These are phyloP conservation scores for Nemopilema nomurai DNA, from an alignment of 30 jellyfish, hydroid and myxozoan species.

Conservation along the genomic window DNA sequence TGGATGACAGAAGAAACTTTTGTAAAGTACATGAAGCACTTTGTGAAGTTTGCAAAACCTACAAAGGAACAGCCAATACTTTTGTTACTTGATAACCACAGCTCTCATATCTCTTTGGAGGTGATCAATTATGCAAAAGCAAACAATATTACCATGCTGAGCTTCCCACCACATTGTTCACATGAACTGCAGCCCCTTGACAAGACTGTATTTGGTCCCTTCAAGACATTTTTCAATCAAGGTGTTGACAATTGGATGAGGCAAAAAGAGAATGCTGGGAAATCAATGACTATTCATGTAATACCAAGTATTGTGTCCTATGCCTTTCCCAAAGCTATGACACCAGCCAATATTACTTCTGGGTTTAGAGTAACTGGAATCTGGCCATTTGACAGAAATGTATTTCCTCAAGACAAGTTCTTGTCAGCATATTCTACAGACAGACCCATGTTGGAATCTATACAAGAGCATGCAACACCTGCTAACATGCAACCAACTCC, in stretches of 20 bases:
- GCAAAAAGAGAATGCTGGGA: slow-evolving; percentile 55
- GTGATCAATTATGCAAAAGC: slow-evolving; percentile 54
- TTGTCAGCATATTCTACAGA: slow-evolving; percentile 46
- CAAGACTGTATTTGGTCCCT: slow-evolving; percentile 69
- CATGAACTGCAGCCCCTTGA: slow-evolving; percentile 88
- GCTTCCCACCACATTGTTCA: slow-evolving; percentile 77
- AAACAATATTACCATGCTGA: slow-evolving; percentile 40
- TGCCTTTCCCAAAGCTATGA: slow-evolving; percentile 63
- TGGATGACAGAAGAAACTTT: slow-evolving; percentile 62
- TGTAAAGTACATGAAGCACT: too few species aligned
- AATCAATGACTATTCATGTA: too few species aligned
- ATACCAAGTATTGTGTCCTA: slow-evolving; percentile 45
- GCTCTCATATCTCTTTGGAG: slow-evolving; percentile 48
- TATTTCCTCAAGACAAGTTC: slow-evolving; percentile 39
- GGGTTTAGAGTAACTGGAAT: slow-evolving; percentile 72
- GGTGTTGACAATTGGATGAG: slow-evolving; percentile 65
- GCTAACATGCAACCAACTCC: slow-evolving; percentile 21
- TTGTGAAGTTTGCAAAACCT: slow-evolving; percentile 42
- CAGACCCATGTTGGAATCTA: slow-evolving; percentile 14
- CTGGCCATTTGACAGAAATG: slow-evolving; percentile 53
- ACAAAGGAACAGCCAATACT: slow-evolving; percentile 44
- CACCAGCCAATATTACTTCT: slow-evolving; percentile 61
- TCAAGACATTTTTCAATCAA: slow-evolving; percentile 40
- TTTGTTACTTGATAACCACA: slow-evolving; percentile 63
- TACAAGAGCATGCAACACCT: slow-evolving; percentile 18